These are phyloP conservation scores for Fissipunctia ypsillon DNA, from an alignment of 2,888 invertebrate genomes.

Conservation along the genomic window DNA sequence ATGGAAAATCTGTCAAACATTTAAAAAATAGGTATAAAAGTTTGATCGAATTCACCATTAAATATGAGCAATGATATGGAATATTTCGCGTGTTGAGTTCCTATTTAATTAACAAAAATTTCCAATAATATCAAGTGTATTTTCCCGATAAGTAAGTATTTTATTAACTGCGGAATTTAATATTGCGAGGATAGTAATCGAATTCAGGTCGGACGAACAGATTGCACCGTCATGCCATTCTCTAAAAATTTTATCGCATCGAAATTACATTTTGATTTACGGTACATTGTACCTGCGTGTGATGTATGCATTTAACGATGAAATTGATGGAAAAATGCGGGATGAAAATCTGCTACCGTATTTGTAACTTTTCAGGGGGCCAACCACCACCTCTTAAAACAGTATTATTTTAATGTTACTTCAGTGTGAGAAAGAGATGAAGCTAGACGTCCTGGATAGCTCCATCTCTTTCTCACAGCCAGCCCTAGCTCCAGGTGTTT, in stretches of 20 bases:
- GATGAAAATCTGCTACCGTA: conserved; percentile 8
- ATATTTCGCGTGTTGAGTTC: neutral
- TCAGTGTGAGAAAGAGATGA: too few species aligned
- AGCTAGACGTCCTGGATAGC: too few species aligned
- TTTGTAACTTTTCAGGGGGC: neutral
- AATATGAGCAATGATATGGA: neutral
- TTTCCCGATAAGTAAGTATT: conserved; percentile 38
- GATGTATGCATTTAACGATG: conserved; percentile 51
- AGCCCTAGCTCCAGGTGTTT: too few species aligned
- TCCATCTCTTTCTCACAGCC: too few species aligned
- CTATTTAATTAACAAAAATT: neutral
- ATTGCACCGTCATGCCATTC: conserved; percentile 68
- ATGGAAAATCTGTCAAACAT: too few species aligned
- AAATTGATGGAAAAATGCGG: conserved; percentile 40
- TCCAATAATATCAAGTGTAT: conserved; percentile 17
- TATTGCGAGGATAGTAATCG: conserved; percentile 65
- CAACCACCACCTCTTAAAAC: too few species aligned
- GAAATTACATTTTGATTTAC: conserved; percentile 65
- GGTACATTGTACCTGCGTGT: conserved; percentile 47
- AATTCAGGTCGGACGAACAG: conserved; percentile 69
- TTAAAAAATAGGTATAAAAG: too few species aligned
- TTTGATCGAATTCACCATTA: too few species aligned
- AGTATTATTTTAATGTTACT: too few species aligned
- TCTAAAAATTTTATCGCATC: conserved; percentile 65
- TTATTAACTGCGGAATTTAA: conserved; percentile 68